Percentiles rank a stretch among this genome's conserved stretches.
Evolutionary conservation across 2,797 vertebrate species (phyloP).

Genomic region (Helostoma temminkii): DNA sequence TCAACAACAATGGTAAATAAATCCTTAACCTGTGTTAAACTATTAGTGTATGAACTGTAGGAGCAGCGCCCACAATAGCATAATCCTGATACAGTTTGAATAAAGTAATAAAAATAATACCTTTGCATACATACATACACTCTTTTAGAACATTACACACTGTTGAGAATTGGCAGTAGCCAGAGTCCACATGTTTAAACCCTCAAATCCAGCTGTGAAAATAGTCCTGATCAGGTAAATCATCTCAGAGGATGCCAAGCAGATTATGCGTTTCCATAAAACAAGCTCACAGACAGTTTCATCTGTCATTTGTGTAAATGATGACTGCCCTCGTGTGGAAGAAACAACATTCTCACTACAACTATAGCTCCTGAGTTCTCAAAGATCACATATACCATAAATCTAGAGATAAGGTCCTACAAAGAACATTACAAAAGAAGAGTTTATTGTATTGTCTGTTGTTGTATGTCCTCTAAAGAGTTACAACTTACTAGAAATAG

Average conservation of each 20-base stretch:
- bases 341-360: slow-evolving; percentile 38
- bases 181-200: slow-evolving; percentile 1
- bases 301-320: slow-evolving; percentile 59
- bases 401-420: slow-evolving; percentile 6
- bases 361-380: background rate
- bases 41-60: background rate
- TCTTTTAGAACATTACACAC: background rate
- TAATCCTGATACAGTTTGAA: background rate
- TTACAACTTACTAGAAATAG: slow-evolving; percentile 4
- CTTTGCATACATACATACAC: too few relatives aligned
- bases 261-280: background rate
- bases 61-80: too few relatives aligned
- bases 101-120: too few relatives aligned
- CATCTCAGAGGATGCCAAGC: background rate
- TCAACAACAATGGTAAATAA: too few relatives aligned
- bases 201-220: slow-evolving; percentile 43
- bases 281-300: slow-evolving; percentile 12
- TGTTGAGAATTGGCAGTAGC: background rate
- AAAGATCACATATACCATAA: background rate
- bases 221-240: slow-evolving; percentile 30
- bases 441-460: slow-evolving; percentile 1
- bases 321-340: slow-evolving; percentile 83
- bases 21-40: background rate
- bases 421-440: slow-evolving; percentile 2
- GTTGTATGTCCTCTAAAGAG: background rate